phyloP scores from a whole-genome alignment of 2,888 invertebrate genomes.

The Lithophane socia region DNA sequence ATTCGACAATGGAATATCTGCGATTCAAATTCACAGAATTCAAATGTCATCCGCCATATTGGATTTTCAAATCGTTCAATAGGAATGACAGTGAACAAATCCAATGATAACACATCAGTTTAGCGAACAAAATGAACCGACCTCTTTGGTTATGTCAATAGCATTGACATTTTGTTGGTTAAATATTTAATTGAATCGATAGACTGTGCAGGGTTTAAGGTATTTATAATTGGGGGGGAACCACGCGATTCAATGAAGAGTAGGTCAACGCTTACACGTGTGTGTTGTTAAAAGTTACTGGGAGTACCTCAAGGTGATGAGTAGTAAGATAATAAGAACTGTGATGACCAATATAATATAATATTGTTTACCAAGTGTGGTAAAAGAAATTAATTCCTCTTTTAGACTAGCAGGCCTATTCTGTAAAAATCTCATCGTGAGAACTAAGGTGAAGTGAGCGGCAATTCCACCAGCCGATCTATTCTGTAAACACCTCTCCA shows the following conservation, averaged over 20 bases:
- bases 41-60: slow-evolving; percentile 48
- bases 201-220: not conserved
- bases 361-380: not conserved
- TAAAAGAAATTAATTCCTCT: not conserved
- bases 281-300: not conserved
- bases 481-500: too few relatives aligned
- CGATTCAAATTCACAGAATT: slow-evolving; percentile 41
- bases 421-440: too few relatives aligned
- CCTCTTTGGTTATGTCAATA: slow-evolving; percentile 23
- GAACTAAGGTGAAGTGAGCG: too few relatives aligned
- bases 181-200: slow-evolving; percentile 21
- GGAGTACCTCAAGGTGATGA: not conserved
- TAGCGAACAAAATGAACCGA: slow-evolving; percentile 13
- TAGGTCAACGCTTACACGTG: slow-evolving; percentile 1
- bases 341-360: not conserved
- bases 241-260: not conserved
- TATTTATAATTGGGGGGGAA: not conserved
- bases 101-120: slow-evolving; percentile 29
- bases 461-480: too few relatives aligned
- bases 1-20: slow-evolving; percentile 27
- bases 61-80: slow-evolving; percentile 38
- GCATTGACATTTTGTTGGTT: slow-evolving; percentile 18
- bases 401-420: too few relatives aligned
- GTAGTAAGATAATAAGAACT: not conserved
- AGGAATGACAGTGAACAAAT: slow-evolving; percentile 48